Evolutionary conservation across 2,113 vertebrate species (phyloP).

Genomic region (Cervus canadensis): DNA sequence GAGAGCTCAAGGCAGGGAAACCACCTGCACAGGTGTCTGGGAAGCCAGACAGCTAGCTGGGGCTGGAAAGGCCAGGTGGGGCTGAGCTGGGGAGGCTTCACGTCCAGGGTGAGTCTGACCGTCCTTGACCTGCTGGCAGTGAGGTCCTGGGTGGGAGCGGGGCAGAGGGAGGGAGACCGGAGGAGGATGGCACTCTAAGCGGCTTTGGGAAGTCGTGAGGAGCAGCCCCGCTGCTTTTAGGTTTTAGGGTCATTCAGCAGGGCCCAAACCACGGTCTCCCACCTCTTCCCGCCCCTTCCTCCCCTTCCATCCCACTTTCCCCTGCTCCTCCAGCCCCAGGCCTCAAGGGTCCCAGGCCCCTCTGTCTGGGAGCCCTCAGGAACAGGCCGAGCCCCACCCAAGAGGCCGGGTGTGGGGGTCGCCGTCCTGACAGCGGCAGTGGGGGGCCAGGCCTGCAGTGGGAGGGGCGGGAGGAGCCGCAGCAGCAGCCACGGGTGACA

Average conservation of each 20-base stretch:
- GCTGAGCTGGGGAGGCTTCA: background rate
- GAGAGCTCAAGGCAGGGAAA: background rate
- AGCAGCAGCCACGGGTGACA: rapidly evolving
- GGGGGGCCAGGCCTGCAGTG: background rate
- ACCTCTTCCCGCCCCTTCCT: background rate
- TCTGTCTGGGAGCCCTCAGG: background rate
- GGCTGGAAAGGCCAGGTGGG: background rate
- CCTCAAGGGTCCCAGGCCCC: background rate
- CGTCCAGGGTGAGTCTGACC: background rate
- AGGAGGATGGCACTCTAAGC: background rate
- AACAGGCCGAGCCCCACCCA: background rate
- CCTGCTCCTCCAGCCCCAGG: background rate
- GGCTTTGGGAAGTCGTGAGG: background rate
- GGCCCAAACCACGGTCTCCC: rapidly evolving
- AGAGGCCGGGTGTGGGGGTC: background rate
- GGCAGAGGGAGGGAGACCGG: background rate
- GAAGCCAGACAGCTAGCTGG: background rate
- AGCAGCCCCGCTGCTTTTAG: background rate
- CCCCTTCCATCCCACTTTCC: too few species aligned
- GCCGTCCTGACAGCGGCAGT: background rate
- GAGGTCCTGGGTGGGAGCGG: background rate
- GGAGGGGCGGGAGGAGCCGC: too few species aligned
- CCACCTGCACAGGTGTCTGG: background rate
- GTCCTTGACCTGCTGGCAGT: background rate
- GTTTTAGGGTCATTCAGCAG: background rate